Evolutionary conservation across 2,797 vertebrate species (phyloP).

Genomic region (Lycodopsis pacificus): DNA sequence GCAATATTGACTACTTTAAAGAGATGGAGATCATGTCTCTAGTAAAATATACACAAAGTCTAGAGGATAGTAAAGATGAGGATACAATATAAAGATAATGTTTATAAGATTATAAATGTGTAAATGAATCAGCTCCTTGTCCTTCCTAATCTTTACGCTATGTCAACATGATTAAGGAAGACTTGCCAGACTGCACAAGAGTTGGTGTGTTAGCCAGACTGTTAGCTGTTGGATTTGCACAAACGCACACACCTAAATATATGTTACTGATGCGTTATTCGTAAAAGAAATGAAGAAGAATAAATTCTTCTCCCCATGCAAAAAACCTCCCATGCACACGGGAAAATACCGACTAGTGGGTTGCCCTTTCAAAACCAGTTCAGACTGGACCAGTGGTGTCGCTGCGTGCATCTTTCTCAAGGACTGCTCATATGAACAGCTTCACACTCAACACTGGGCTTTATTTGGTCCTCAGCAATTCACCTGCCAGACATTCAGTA

Average conservation of each 20-base stretch:
- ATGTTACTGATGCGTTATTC: background rate
- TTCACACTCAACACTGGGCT: background rate
- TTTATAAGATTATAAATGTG: background rate
- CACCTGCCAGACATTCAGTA: background rate
- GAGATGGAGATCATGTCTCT: background rate
- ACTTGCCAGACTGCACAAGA: conserved; percentile 54
- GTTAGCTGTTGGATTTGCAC: conserved; percentile 46
- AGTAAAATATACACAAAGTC: background rate
- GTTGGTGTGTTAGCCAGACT: conserved; percentile 56
- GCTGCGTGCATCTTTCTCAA: background rate
- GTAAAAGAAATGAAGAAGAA: conserved; percentile 28
- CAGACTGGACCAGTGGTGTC: background rate
- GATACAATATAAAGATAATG: background rate
- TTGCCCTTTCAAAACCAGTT: background rate
- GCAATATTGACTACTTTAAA: background rate
- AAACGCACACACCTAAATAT: conserved; percentile 11
- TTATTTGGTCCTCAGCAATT: background rate
- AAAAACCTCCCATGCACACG: conserved; percentile 5
- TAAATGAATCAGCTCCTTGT: background rate
- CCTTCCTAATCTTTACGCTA: background rate
- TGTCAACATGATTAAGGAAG: conserved; percentile 26
- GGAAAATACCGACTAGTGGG: background rate
- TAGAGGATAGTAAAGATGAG: background rate
- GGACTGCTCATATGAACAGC: background rate
- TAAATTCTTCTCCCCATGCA: conserved; percentile 11